Base-by-base conservation (phyloP, 2,797 vertebrate species). In the Channallabes apus region DNA sequence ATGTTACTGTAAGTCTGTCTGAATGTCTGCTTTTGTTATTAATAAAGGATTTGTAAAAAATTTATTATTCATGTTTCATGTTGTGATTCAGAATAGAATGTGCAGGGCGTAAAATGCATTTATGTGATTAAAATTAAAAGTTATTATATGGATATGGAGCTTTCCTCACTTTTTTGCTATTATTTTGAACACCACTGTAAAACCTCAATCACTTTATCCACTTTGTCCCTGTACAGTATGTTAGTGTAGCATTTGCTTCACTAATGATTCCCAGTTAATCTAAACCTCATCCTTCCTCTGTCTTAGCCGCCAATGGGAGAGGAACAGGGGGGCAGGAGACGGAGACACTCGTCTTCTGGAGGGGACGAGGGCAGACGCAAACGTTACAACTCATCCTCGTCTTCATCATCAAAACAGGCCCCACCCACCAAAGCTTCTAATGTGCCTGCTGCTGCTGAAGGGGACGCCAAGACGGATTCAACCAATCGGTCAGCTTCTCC, bases 271-370 rank as follows among this genome's bases (percentile, higher is more conserved):
- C 51, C 51, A 38, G 12, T 61, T 61, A 61, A n/a, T 78, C 76
- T 61, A 6, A 61, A 65, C n/a, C 38, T 11, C 8, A 86, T 71
- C 24, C 79, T 80, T 86, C 32, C 9, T 38, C 9, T 76, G 35
- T 82, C 51, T 86, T 94, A 99, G 98, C 97, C 97, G 88, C 97
- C 97, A 2, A 92, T 96, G 77, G 94, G 95, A 91, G 97, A 98
- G 86, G 96, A 97, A 6, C 83, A 84, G 82, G 94, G 90, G 83
- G 95, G 95, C 88, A 95, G 95, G 90, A 96, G 94, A 90, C 96
- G 94, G 91, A 87, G 88, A 83, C 92, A 90, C 65, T 94, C 93
- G 27, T 93, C 94, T 89, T 94, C 94, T 38, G 88, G 93, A 27
- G 94, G 91, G 86, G 96, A 97, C 29, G 96, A 97, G 24, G 93